These are phyloP conservation scores for Amblyraja radiata DNA, from an alignment of 2,797 vertebrate genomes.

Conservation along the genomic window DNA sequence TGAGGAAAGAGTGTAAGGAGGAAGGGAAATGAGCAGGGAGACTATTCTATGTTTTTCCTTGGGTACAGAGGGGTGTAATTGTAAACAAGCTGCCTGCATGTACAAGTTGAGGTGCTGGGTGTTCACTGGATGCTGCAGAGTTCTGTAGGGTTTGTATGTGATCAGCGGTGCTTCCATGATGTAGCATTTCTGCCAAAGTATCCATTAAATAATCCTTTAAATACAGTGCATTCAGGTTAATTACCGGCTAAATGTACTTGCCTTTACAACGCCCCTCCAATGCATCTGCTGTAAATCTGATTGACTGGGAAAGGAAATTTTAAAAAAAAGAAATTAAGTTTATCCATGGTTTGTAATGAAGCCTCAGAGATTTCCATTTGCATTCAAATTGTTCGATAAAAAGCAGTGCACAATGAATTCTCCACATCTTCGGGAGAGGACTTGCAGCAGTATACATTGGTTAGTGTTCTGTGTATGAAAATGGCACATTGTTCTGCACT, in stretches of 20 bases:
- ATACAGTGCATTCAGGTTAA: neutral
- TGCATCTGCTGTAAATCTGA: neutral
- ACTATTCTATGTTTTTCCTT: too few relatives aligned
- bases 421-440: neutral
- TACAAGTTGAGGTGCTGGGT: neutral
- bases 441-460: neutral
- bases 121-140: neutral
- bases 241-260: neutral
- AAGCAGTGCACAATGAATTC: neutral
- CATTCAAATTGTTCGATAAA: constrained; percentile 20
- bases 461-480: neutral
- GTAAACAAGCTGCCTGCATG: too few relatives aligned
- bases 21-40: too few relatives aligned
- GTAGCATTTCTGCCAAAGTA: neutral
- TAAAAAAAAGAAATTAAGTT: constrained; percentile 6
- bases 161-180: neutral
- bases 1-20: too few relatives aligned
- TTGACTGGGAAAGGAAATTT: neutral
- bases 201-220: constrained; percentile 12
- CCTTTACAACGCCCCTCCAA: neutral
- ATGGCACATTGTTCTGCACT: neutral
- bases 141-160: neutral
- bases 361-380: constrained; percentile 6
- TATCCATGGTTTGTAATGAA: constrained; percentile 13
- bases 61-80: neutral